These are phyloP conservation scores for Parasteatoda lunata DNA, from an alignment of 2,888 invertebrate species.

Conservation along the genomic window DNA sequence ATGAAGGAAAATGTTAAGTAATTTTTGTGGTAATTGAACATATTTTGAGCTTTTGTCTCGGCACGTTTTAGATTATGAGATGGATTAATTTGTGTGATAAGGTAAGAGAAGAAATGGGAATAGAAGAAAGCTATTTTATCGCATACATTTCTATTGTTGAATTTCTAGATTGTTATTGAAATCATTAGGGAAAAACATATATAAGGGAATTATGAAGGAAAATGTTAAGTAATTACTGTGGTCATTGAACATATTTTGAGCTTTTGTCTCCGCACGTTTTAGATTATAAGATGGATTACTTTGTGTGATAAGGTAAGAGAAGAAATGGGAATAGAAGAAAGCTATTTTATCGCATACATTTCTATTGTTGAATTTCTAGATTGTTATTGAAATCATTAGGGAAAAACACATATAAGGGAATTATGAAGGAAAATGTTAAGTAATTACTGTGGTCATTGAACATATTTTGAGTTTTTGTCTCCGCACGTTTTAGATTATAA, in stretches of 20 bases:
- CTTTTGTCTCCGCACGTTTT: slow-evolving; percentile 40
- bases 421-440: no score
- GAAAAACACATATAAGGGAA: no score
- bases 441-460: neutral
- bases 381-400: no score
- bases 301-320: slow-evolving; percentile 17
- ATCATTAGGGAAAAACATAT: no score
- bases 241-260: slow-evolving; percentile 22
- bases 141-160: no score
- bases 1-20: no score
- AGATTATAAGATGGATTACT: slow-evolving; percentile 43
- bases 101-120: neutral
- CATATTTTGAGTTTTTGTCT: slow-evolving; percentile 38
- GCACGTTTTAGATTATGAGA: neutral
- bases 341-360: no score
- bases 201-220: no score
- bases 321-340: no score
- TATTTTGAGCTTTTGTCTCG: slow-evolving; percentile 7
- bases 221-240: neutral
- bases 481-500: slow-evolving; percentile 48
- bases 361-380: no score
- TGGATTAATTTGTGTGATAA: neutral
- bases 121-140: no score
- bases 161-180: no score
- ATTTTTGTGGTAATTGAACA: neutral